Conservation (phyloP, 2,797 vertebrate species). For the Gallinago nigripennis region DNA sequence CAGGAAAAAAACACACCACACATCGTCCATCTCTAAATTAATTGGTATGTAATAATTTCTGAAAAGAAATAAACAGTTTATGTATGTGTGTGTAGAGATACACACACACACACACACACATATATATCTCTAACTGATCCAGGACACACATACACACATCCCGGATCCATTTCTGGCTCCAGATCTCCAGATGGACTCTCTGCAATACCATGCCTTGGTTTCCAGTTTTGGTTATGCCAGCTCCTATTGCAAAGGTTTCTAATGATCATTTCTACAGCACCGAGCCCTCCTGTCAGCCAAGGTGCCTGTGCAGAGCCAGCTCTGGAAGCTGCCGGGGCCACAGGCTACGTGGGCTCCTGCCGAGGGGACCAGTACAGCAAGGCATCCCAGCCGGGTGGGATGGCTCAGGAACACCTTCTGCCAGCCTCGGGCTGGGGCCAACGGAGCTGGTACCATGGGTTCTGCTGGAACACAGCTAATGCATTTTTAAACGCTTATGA, state of each 20-base stretch:
- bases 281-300: background rate
- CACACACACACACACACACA: no score
- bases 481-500: background rate
- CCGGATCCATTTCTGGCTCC: background rate
- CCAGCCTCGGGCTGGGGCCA: background rate
- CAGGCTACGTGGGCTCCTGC: background rate
- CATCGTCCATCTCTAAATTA: background rate
- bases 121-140: background rate
- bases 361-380: background rate
- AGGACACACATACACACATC: background rate
- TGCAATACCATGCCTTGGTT: background rate
- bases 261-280: background rate
- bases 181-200: background rate
- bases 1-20: background rate
- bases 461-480: background rate
- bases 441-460: background rate
- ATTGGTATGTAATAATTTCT: background rate
- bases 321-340: background rate
- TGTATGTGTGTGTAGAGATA: background rate
- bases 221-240: background rate
- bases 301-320: background rate
- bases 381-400: fast-evolving
- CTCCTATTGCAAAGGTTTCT: background rate
- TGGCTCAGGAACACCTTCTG: fast-evolving
- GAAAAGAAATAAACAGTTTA: background rate